Evolutionary conservation across 2,797 vertebrate species (phyloP), one percentile per base, ranked within the genome.

Genomic region (Myripristis murdjan): DNA sequence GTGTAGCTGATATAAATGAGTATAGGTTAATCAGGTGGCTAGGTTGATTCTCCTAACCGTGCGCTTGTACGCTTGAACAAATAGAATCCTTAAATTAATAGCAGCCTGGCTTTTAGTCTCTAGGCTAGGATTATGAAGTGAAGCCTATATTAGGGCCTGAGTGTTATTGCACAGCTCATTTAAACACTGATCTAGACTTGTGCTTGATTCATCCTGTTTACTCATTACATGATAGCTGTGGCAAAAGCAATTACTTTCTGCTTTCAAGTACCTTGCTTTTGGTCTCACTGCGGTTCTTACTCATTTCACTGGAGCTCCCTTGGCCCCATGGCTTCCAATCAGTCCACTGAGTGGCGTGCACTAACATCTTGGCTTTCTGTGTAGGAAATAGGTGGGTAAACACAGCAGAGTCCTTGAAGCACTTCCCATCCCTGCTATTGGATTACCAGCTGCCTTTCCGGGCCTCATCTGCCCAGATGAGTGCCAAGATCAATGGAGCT

Each of bases 401-500:
- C 84, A 86, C 81, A 74, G 81, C 86, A 80, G 76, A 86, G 90
- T 93, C 91, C 91, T 93, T 90, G 89, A 91, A 92, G 87, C 89
- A 92, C 90, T 93, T 93, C 89, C 91, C 81, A 86, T 89, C 68
- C 65, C 72, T 85, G 73, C 91, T 92, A 93, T 94, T 92, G 89
- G 91, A 92, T 94, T 94, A 95, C 92, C 87, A 86, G 85, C 82
- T 88, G 81, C 87, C 87, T 90, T 90, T 91, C 89, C 68, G 77
- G 87, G 87, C 84, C 87, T 86, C 84, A 82, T 93, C 86, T 84
- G 86, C 87, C 75, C 90, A 91, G 85, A 93, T 88, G 91, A 94
- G 90, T 90, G 91, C 91, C 83, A 85, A 89, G 90, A 94, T 95
- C 93, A 94, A 92, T 94, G 89, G 85, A 88, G 90, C 93, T 92